Percentiles rank a stretch among this genome's conserved stretches.
Conservation (phyloP, 2,888 invertebrate species). For the Eremobia ochroleuca region DNA sequence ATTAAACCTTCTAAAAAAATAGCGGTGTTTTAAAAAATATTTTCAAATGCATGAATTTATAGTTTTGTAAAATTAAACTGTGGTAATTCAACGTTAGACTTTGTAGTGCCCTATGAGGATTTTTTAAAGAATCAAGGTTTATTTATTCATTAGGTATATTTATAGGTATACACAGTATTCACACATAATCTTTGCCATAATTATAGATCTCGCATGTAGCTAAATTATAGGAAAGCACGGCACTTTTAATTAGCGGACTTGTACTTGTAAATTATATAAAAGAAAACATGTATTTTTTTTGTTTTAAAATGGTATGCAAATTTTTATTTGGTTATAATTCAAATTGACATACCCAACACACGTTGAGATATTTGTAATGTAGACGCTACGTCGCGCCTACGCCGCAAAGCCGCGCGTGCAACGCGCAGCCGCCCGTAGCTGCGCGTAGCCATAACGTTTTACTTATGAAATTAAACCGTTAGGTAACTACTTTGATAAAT, state of each 20-base stretch:
- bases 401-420: background rate
- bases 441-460: background rate
- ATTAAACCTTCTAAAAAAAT: slow-evolving; percentile 18
- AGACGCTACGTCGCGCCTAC: background rate
- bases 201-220: background rate
- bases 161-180: background rate
- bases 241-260: background rate
- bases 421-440: background rate
- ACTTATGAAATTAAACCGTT: background rate
- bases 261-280: background rate
- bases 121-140: background rate
- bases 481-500: background rate
- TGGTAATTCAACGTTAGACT: background rate
- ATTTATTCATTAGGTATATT: too few species aligned
- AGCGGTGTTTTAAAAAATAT: background rate
- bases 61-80: background rate
- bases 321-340: background rate
- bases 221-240: background rate
- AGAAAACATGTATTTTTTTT: background rate
- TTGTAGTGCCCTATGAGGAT: background rate
- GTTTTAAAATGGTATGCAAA: background rate
- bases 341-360: background rate
- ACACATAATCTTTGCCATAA: background rate
- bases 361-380: slow-evolving; percentile 2
- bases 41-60: background rate